Base-by-base conservation (phyloP, 2,113 vertebrate species). In the Pelodiscus sinensis region DNA sequence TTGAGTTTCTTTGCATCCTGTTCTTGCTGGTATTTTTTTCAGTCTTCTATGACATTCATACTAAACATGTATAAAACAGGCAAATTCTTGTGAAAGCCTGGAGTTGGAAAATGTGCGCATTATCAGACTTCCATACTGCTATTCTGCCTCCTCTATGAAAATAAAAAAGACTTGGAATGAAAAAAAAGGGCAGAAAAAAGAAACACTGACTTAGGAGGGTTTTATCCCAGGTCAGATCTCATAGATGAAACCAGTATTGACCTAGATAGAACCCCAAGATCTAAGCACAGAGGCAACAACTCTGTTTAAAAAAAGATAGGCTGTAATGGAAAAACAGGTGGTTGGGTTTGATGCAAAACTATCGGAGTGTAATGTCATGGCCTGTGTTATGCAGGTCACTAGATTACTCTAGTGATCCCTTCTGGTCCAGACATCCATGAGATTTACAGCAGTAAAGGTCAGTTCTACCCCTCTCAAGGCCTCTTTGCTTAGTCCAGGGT, bases 211-310 rank as follows among this genome's bases (percentile, higher is more conserved):
- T 90, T 89, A 58, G 13, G 79, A 80, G 91, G 44, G 55, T 95
- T 95, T 90, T 89, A 92, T 86, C 93, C 81, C 87, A 95, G 90
- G 90, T 82, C 73, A 95, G 82, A 87, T 22, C 88, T 93, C 87
- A 18, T 29, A 93, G 88, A 65, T 84, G 88, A 96, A 94, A 95
- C 80, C 78, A 87, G 84, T 73, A 94, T 24, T 83, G 86, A 93
- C 87, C 90, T 79, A 88, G 73, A 0, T 9, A 0, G 29, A 75
- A 86, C 86, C 57, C 92, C 38, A 55, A 65, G 83, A 51, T 75
- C 22, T 14, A 88, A 84, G 79, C 1, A 0, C 68, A 88, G 24
- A 94, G 35, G 16, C 86, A 57, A 31, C 44, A 86, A 51, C 51
- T 44, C 82, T 94, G 88, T 56, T 94, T 90, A 83, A 81, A 87